Base-by-base conservation (phyloP, 1,140 invertebrate species). In the Nephila pilipes region DNA sequence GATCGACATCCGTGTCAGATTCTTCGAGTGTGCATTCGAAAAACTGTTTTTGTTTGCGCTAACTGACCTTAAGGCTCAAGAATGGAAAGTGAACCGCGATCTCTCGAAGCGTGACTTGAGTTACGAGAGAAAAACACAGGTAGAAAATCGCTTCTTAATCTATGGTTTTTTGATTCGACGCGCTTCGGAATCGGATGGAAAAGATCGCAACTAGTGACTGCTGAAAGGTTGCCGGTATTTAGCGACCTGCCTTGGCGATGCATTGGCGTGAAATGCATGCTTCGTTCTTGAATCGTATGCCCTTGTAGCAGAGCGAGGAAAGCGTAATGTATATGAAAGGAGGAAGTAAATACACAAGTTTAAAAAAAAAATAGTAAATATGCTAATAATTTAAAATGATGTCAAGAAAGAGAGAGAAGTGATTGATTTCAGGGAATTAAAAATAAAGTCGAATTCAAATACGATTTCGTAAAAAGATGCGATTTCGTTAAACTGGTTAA, bases 81-180 rank as follows among this genome's bases (percentile, higher is more conserved):
- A 2, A 65, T 25, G 5, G 69, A 75, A 75, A 75, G 69, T 32
- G 16, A 75, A 32, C 32, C 25, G 25, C 16, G 25, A 29, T 32
- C 29, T 32, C 29, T 32, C 32, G 29, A 32, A 32, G 69, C 69
- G 25, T 75, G 69, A 32, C 29, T 32, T 75, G 69, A 75, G 25
- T 75, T 75, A 75, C 69, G 69, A 75, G 69, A 75, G 25, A 46
- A 46, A 46, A 29, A 75, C 32, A 36, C 69, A 75, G 69, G 69
- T 75, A 75, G 69, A 46, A 46, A 46, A 46, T 75, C 69, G 25
- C 32, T 32, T 65, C 25, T n/a, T 46, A 46, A 46, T 46, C 46
- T 46, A 46, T 10, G 46, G 3, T 46, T 46, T 46, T 46, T 25
- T 65, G 63, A n/a, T 29, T 65, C 63, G 2, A 5, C 63, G 63